Conservation (phyloP, 2,797 vertebrate species). For the Danio jaintianensis region DNA sequence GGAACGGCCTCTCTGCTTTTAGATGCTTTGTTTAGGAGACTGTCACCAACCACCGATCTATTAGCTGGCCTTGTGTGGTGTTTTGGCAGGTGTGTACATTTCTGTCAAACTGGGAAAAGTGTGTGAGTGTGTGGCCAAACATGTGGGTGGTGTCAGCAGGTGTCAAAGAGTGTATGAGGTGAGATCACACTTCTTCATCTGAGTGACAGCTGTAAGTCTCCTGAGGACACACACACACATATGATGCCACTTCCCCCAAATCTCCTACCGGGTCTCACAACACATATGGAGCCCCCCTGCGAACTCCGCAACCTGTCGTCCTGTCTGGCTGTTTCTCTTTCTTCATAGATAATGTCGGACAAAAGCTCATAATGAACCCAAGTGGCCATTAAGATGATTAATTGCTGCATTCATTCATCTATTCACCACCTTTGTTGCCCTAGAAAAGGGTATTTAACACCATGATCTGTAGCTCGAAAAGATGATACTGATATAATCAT, state of each 20-base stretch:
- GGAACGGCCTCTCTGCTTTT: conserved; percentile 2
- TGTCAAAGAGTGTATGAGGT: conserved; percentile 45
- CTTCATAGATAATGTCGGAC: neutral
- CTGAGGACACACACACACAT: conserved; percentile 4
- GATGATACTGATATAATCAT: conserved; percentile 20
- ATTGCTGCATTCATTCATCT: conserved; percentile 37
- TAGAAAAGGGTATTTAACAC: conserved; percentile 28
- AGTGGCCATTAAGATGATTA: conserved; percentile 29
- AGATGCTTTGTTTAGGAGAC: conserved; percentile 37
- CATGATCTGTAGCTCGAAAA: conserved; percentile 12
- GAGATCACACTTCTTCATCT: conserved; percentile 43
- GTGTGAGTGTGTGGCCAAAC: conserved; percentile 27
- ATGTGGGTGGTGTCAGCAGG: conserved; percentile 30
- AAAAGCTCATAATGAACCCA: conserved; percentile 33
- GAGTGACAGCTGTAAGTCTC: conserved; percentile 42
- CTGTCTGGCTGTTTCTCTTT: conserved; percentile 32
- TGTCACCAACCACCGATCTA: conserved; percentile 5
- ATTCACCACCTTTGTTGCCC: conserved; percentile 16
- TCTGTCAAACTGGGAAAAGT: neutral
- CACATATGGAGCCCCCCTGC: conserved; percentile 27
- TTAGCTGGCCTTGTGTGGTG: conserved; percentile 19
- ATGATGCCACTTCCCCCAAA: neutral
- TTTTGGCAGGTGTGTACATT: conserved; percentile 34
- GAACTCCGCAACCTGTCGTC: conserved; percentile 26
- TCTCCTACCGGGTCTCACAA: conserved; percentile 25